Percentiles rank a stretch among this genome's conserved stretches.
These are phyloP conservation scores for Vanessa tameamea DNA, from an alignment of 1,140 invertebrate genomes.

Conservation along the genomic window DNA sequence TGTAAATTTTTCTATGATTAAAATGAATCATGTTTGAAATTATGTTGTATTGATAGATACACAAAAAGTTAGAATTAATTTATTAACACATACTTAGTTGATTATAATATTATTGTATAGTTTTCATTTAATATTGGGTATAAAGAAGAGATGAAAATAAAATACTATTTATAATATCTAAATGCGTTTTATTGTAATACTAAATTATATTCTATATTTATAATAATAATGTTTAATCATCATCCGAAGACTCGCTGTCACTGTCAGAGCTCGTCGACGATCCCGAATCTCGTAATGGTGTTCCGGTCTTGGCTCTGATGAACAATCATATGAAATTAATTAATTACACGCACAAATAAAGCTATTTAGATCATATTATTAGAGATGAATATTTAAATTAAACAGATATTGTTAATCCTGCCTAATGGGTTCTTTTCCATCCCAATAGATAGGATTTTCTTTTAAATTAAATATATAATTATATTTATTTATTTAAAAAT, in stretches of 20 bases:
- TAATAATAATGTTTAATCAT: slow-evolving; percentile 43
- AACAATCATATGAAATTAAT: slow-evolving; percentile 16
- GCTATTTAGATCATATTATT: too few relatives aligned
- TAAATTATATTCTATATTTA: slow-evolving; percentile 13
- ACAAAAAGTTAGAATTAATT: background rate
- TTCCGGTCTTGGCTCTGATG: slow-evolving; percentile 57
- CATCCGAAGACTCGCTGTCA: slow-evolving; percentile 59
- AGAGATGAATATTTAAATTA: too few relatives aligned
- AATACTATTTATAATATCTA: slow-evolving; percentile 21
- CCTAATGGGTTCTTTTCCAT: too few relatives aligned
- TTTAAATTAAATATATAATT: too few relatives aligned
- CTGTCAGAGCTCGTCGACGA: slow-evolving; percentile 57
- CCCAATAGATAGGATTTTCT: background rate
- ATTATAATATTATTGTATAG: background rate
- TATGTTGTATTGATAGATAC: background rate
- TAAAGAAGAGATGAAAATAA: background rate
- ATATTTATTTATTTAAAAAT: too few relatives aligned
- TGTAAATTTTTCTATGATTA: too few relatives aligned
- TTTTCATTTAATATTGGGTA: background rate
- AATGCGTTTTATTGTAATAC: slow-evolving; percentile 33
- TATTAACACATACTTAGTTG: background rate
- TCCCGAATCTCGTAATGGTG: slow-evolving; percentile 33
- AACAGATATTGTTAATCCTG: too few relatives aligned
- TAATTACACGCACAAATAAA: too few relatives aligned
- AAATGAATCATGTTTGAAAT: background rate